Evolutionary conservation across 2,888 invertebrate species (phyloP), one percentile per base, ranked within the genome.

Genomic region (Dryadula phaetusa): DNA sequence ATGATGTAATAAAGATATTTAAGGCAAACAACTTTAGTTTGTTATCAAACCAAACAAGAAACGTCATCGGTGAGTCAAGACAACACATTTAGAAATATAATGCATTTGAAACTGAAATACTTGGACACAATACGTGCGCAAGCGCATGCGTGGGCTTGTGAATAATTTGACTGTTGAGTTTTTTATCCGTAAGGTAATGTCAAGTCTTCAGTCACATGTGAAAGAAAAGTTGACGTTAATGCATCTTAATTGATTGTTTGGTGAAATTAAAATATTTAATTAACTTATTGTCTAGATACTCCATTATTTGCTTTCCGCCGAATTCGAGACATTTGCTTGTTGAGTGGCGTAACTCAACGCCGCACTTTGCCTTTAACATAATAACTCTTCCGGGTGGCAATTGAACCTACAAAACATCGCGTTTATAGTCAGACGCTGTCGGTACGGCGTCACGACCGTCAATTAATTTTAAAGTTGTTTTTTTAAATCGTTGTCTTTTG

Each of bases 101-200:
- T 63, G 60, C 56, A 63, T 60, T 67, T 44, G 58, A 52, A 37
- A n/a, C 56, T 37, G 61, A 68, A 70, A 63, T 65, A 61, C 47
- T 65, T 66, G 65, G 70, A 60, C 52, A 66, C 69, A 70, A 68
- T 64, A 28, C 58, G 60, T 60, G 56, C 63, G 40, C 68, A 61
- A 22, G 64, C 66, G 66, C 52, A 42, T 20, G 52, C 62, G 47
- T 47, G 62, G 58, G 42, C 12, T 61, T 37, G 28, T 40, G 28
- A 62, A 63, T 42, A 22, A 46, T 46, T 28, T 40, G 22, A 25
- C 20, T 14, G 14, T 56, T 44, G 22, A 62, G 37, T n/a, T 52
- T 61, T 64, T 18, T 47, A n/a, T 12, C 22, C 44, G 53, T 16
- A 28, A 28, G 7, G 18, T 32, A 3, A 58, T 58, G 54, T 62